A percentile compares a stretch with the other conserved stretches of the same genome.
Evolutionary conservation across 2,113 vertebrate species (phyloP).

Genomic region (Hemibates koningsi): DNA sequence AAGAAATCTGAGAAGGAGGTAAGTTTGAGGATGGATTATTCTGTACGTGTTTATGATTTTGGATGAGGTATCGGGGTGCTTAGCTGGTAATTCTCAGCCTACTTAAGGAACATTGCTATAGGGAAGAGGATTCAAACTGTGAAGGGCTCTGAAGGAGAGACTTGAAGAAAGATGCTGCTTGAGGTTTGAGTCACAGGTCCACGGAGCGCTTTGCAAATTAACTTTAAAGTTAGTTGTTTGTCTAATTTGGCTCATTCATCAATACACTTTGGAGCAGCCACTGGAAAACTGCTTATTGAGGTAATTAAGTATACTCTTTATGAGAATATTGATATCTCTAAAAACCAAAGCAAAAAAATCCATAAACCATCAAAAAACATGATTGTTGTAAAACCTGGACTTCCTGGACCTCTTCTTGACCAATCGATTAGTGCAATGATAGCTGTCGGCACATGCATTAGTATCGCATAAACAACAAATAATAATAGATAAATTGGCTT

Average conservation of each 20-base stretch:
- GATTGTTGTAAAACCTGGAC: background rate
- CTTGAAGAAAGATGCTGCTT: background rate
- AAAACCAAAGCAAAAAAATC: background rate
- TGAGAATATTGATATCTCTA: background rate
- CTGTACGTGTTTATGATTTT: background rate
- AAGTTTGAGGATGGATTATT: background rate
- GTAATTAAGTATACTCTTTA: background rate
- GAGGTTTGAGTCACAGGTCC: background rate
- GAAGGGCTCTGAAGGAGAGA: background rate
- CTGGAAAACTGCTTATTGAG: background rate
- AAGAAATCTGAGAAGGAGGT: conserved; percentile 98
- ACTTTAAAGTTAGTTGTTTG: background rate
- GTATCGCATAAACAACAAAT: fast-evolving
- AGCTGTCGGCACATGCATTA: background rate
- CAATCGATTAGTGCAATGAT: background rate
- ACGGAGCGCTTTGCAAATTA: background rate
- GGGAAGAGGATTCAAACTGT: background rate
- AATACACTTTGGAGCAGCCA: background rate
- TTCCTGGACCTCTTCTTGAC: background rate
- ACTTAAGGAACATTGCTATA: background rate
- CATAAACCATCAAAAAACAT: background rate
- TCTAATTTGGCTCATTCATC: background rate
- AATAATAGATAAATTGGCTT: background rate
- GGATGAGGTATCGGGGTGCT: background rate
- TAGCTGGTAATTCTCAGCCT: background rate